These are phyloP conservation scores for Campaea margaritaria DNA, from an alignment of 2,888 invertebrate species.

Conservation along the genomic window DNA sequence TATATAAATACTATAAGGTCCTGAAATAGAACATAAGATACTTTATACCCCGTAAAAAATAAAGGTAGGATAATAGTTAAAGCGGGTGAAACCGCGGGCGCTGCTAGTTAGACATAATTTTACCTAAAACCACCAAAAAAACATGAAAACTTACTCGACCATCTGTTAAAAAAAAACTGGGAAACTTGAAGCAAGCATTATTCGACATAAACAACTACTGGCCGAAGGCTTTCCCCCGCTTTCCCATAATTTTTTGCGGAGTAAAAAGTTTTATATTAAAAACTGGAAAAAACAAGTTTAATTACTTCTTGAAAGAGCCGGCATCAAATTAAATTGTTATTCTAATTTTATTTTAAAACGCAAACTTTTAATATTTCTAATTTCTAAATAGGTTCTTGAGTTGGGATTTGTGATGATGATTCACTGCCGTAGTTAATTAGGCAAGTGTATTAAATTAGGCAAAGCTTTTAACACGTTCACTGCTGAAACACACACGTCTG, in stretches of 20 bases:
- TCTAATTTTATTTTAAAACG: conserved; percentile 53
- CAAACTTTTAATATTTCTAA: conserved; percentile 44
- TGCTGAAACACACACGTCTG: too few species aligned
- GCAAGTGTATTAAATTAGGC: background rate
- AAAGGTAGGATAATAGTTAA: too few species aligned
- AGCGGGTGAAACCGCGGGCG: too few species aligned
- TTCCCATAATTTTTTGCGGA: conserved; percentile 39
- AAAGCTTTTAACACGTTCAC: too few species aligned
- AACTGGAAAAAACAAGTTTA: conserved; percentile 75
- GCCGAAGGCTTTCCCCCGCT: conserved; percentile 19
- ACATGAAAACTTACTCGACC: background rate
- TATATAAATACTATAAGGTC: too few species aligned
- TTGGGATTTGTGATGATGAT: conserved; percentile 16
- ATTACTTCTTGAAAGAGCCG: conserved; percentile 63
- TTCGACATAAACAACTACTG: conserved; percentile 37
- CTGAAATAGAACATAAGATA: too few species aligned
- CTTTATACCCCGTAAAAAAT: too few species aligned
- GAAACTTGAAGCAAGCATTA: conserved; percentile 39
- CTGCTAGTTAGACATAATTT: too few species aligned
- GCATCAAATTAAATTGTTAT: conserved; percentile 71
- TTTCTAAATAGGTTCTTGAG: conserved; percentile 34
- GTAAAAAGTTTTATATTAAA: conserved; percentile 77
- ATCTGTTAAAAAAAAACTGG: conserved; percentile 23
- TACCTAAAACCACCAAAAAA: too few species aligned
- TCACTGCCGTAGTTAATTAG: background rate